A percentile compares a stretch with the other conserved stretches of the same genome.
Evolutionary conservation across 2,797 vertebrate species (phyloP).

Genomic region (Squalus acanthias): DNA sequence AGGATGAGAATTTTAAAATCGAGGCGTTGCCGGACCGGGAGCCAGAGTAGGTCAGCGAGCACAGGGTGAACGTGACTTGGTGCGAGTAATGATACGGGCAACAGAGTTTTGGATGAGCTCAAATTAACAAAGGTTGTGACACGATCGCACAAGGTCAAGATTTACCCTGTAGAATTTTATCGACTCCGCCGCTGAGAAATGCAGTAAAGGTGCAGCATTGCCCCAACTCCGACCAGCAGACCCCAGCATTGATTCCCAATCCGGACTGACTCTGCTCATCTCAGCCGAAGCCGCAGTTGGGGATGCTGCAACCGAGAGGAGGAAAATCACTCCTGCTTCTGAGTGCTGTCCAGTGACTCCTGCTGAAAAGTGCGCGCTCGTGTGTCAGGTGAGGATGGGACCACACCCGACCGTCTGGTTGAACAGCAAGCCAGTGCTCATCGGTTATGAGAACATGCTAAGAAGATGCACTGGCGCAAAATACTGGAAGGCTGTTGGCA

Average conservation of each 20-base stretch:
- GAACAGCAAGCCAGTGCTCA: neutral
- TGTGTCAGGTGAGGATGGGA: neutral
- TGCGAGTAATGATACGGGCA: neutral
- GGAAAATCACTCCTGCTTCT: neutral
- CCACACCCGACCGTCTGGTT: neutral
- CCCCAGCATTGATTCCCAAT: neutral
- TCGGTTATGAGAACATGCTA: neutral
- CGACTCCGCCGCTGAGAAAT: neutral
- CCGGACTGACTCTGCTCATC: neutral
- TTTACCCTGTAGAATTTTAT: neutral
- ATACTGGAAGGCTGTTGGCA: neutral
- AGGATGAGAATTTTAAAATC: neutral
- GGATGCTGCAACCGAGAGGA: neutral
- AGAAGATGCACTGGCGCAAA: neutral
- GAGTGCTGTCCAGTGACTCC: neutral
- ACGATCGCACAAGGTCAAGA: neutral
- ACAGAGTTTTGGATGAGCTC: neutral
- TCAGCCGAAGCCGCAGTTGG: neutral
- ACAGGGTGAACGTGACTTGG: neutral
- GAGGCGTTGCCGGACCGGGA: neutral
- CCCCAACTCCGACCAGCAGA: neutral
- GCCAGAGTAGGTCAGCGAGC: neutral
- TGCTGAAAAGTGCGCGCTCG: neutral
- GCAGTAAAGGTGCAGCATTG: neutral
- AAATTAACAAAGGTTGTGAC: neutral